Conservation (phyloP, 2,113 vertebrate species). For the Alouatta palliata region DNA sequence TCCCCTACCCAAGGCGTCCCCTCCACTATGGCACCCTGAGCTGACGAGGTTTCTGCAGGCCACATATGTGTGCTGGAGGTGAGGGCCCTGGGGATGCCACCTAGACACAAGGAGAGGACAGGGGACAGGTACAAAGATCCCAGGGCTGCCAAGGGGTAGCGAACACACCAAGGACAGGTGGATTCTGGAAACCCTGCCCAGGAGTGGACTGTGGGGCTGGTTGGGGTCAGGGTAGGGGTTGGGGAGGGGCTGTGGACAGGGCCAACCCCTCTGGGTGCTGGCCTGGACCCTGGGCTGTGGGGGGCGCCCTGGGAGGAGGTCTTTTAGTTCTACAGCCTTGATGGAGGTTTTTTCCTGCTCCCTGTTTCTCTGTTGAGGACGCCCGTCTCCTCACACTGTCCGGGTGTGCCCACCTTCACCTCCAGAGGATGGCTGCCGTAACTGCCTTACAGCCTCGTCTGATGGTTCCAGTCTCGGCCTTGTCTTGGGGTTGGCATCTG, state of each 20-base stretch:
- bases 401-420: background rate
- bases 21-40: background rate
- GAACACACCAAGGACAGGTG: background rate
- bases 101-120: background rate
- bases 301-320: background rate
- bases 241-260: background rate
- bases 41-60: background rate
- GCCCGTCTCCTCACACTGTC: background rate
- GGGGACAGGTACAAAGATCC: background rate
- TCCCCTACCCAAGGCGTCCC: too few species aligned
- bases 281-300: background rate
- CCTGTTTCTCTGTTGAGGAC: background rate
- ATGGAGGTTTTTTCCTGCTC: background rate
- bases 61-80: background rate
- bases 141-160: background rate
- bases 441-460: background rate
- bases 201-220: background rate
- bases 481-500: background rate
- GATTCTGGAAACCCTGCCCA: background rate
- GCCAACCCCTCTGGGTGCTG: too few species aligned
- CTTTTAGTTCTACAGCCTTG: background rate
- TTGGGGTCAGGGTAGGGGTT: background rate
- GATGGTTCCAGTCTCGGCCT: too few species aligned
- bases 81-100: background rate
- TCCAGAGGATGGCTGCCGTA: background rate